A percentile compares a stretch with the other conserved stretches of the same genome.
phyloP scores from a whole-genome alignment of 2,888 invertebrate species.

The Urechis unicinctus region DNA sequence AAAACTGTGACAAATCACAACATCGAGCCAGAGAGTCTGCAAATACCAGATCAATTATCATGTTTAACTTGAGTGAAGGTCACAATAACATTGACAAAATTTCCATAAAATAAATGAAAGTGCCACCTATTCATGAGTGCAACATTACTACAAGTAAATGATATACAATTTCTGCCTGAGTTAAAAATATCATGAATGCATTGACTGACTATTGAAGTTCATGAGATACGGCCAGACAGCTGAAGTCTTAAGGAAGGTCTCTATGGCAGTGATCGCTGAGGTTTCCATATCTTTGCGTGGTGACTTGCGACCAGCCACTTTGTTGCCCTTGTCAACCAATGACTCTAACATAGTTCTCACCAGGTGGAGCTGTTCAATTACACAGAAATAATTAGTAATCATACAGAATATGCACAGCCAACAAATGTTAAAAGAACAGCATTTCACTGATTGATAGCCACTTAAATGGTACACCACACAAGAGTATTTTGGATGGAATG shows the following conservation, averaged over 20 bases:
- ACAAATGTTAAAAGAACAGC: neutral
- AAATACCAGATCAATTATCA: neutral
- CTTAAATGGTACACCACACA: neutral
- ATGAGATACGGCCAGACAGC: conserved; percentile 22
- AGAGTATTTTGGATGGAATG: no score
- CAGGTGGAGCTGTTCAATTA: conserved; percentile 97
- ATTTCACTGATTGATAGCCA: neutral
- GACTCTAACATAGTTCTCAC: conserved; percentile 95
- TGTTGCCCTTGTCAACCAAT: conserved; percentile 71
- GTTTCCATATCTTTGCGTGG: conserved; percentile 22
- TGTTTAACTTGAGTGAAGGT: neutral
- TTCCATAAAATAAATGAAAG: neutral
- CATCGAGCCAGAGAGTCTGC: conserved; percentile 19
- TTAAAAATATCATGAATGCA: neutral
- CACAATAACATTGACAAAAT: neutral
- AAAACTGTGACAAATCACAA: conserved; percentile 25
- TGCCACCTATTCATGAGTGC: neutral
- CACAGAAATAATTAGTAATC: no score
- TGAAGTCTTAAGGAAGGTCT: conserved; percentile 19
- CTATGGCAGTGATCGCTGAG: conserved; percentile 18
- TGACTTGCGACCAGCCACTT: conserved; percentile 13
- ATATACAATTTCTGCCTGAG: neutral
- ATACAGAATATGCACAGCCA: no score
- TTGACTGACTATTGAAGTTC: conserved; percentile 11
- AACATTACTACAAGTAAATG: neutral